Evolutionary conservation across 2,888 invertebrate genomes (phyloP).

Genomic region (Cepaea hortensis): DNA sequence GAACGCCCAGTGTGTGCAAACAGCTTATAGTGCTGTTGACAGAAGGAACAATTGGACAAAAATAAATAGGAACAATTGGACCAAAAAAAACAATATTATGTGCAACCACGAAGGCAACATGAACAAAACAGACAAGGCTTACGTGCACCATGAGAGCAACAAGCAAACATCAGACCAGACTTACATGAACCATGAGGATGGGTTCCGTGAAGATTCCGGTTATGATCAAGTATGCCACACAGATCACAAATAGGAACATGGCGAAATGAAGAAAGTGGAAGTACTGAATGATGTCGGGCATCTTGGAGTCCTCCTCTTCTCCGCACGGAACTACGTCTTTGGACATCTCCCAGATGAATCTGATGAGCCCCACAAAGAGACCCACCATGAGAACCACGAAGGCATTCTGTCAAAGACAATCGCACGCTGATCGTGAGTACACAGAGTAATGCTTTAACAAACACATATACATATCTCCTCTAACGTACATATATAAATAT

Average conservation of each 20-base stretch:
- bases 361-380: neutral
- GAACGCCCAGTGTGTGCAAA: neutral
- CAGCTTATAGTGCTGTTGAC: neutral
- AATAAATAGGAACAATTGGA: neutral
- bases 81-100: too few relatives aligned
- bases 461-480: too few relatives aligned
- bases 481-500: too few relatives aligned
- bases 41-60: neutral
- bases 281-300: slow-evolving; percentile 33
- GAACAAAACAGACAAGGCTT: too few relatives aligned
- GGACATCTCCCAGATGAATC: slow-evolving; percentile 10
- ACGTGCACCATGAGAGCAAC: neutral
- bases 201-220: slow-evolving; percentile 38
- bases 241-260: slow-evolving; percentile 39
- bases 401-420: slow-evolving; percentile 13
- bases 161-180: neutral
- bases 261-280: slow-evolving; percentile 42
- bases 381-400: slow-evolving; percentile 27
- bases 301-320: neutral
- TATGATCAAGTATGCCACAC: slow-evolving; percentile 10
- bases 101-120: too few relatives aligned
- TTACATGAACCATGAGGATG: slow-evolving; percentile 34
- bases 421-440: too few relatives aligned
- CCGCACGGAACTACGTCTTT: slow-evolving; percentile 28
- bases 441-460: too few relatives aligned